Evolutionary conservation across 2,797 vertebrate genomes (phyloP).

Genomic region (Tragopan temminckii): DNA sequence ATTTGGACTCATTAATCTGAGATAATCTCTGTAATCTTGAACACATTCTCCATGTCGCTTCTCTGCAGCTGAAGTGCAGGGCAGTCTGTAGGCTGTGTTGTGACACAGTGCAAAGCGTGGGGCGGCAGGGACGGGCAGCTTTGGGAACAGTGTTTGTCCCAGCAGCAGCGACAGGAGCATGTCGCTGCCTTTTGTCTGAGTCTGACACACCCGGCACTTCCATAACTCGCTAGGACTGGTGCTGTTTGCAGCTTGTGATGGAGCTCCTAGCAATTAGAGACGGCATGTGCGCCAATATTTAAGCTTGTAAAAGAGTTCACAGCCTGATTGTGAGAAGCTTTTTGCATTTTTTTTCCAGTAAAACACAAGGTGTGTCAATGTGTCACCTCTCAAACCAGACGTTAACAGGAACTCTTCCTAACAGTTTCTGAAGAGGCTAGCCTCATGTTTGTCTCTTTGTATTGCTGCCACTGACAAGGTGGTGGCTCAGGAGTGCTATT

Average conservation of each 20-base stretch:
- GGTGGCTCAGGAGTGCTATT: background rate
- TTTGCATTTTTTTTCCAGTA: background rate
- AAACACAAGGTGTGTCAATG: background rate
- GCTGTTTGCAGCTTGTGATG: background rate
- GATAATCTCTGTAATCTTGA: background rate
- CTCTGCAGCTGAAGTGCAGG: background rate
- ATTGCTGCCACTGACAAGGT: background rate
- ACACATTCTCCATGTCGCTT: too few species aligned
- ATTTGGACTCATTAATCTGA: background rate
- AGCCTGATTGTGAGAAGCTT: background rate
- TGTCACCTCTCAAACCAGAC: background rate
- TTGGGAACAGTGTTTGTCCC: fast-evolving
- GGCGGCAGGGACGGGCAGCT: too few species aligned
- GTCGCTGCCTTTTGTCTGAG: background rate
- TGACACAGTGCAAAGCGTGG: fast-evolving
- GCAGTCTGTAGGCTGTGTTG: background rate
- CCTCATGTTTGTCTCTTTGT: background rate
- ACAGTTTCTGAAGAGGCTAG: background rate
- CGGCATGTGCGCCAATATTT: background rate
- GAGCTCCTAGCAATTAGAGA: background rate
- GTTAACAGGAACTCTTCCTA: background rate
- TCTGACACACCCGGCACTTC: background rate
- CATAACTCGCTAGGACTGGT: background rate
- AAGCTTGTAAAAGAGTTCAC: background rate
- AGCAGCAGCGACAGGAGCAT: fast-evolving